phyloP scores from a whole-genome alignment of 2,888 invertebrate species.

The Mesoligia furuncula region DNA sequence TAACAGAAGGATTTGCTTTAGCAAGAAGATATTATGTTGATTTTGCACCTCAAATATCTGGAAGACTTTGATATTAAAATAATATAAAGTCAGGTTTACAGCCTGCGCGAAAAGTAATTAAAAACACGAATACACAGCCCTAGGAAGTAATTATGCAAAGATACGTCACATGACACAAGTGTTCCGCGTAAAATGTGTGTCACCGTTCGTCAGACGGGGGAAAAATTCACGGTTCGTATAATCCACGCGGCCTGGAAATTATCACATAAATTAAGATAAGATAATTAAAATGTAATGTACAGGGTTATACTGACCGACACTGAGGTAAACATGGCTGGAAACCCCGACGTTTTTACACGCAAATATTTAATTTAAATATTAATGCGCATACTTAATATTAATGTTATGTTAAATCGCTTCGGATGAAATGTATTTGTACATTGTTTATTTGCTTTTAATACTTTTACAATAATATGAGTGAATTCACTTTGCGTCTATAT shows the following conservation, averaged over 20 bases:
- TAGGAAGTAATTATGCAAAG: slow-evolving; percentile 51
- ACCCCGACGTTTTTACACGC: slow-evolving; percentile 18
- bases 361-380: slow-evolving; percentile 57
- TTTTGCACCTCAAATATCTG: neutral
- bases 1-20: neutral
- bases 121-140: slow-evolving; percentile 27
- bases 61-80: neutral
- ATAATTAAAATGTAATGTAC: slow-evolving; percentile 38
- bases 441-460: slow-evolving; percentile 14
- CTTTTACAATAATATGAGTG: slow-evolving; percentile 40
- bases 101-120: slow-evolving; percentile 29
- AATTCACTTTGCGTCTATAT: slow-evolving; percentile 30
- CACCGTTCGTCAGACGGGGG: slow-evolving; percentile 26
- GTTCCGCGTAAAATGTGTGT: slow-evolving; percentile 34
- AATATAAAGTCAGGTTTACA: neutral
- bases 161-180: slow-evolving; percentile 39
- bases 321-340: slow-evolving; percentile 40
- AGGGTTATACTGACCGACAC: slow-evolving; percentile 31
- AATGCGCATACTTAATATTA: slow-evolving; percentile 41
- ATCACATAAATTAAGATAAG: slow-evolving; percentile 42
- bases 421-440: slow-evolving; percentile 35
- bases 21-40: neutral
- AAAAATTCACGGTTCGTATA: slow-evolving; percentile 36
- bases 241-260: slow-evolving; percentile 33
- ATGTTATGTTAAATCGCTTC: slow-evolving; percentile 24